Conservation (phyloP, 2,797 vertebrate species). For the Rhinophrynus dorsalis region DNA sequence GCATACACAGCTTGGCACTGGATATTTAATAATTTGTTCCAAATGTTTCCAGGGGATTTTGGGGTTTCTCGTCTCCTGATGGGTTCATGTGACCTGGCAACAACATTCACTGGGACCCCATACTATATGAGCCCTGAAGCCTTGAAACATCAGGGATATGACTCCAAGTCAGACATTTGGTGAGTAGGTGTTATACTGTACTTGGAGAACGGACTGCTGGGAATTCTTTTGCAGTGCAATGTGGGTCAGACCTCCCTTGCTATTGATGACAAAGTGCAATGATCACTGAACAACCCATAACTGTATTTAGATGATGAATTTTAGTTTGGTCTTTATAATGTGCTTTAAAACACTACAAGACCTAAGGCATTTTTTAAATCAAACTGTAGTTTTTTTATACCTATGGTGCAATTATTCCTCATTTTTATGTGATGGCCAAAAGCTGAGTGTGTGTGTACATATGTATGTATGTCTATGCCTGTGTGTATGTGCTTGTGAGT, state of each 20-base stretch:
- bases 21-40: constrained; percentile 32
- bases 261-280: background rate
- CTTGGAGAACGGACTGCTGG: background rate
- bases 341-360: too few species aligned
- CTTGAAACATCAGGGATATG: constrained; percentile 78
- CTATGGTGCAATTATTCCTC: too few species aligned
- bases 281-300: background rate
- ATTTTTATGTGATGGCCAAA: too few species aligned
- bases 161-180: constrained; percentile 88
- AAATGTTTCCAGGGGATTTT: constrained; percentile 77
- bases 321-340: too few species aligned
- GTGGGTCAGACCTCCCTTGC: background rate
- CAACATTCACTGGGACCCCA: constrained; percentile 82
- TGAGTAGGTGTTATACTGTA: constrained; percentile 57
- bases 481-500: too few species aligned
- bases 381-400: too few species aligned
- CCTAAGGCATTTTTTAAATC: too few species aligned
- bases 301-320: background rate
- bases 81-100: constrained; percentile 84
- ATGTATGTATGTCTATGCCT: too few species aligned
- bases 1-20: background rate
- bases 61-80: constrained; percentile 83
- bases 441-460: too few species aligned
- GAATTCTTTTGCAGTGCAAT: constrained; percentile 10
- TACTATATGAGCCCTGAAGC: constrained; percentile 88